These are phyloP conservation scores for Brachionus asplanchnoidis DNA, from an alignment of 1,140 invertebrate species.

Conservation along the genomic window DNA sequence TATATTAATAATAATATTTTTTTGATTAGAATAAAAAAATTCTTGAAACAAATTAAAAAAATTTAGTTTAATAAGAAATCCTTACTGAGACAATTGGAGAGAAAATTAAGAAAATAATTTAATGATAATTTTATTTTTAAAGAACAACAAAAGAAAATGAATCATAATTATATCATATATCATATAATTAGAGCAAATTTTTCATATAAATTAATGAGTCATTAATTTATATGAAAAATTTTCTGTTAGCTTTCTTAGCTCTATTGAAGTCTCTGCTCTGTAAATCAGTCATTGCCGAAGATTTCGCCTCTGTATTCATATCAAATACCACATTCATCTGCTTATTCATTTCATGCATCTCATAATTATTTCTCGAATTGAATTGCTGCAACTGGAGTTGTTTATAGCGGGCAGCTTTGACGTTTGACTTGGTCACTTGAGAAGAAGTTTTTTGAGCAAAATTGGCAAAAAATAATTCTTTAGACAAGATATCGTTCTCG, in stretches of 20 bases:
- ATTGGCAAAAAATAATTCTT: background rate
- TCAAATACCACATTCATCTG: background rate
- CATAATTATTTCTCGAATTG: background rate
- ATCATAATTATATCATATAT: too few relatives aligned
- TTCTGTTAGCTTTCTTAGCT: slow-evolving; percentile 4
- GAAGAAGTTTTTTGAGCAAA: slow-evolving; percentile 22
- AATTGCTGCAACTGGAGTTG: background rate
- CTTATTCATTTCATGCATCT: background rate
- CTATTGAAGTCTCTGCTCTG: background rate
- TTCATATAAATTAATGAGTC: background rate
- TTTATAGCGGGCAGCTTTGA: background rate
- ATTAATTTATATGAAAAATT: background rate
- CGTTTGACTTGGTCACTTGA: background rate
- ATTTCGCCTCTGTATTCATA: background rate
- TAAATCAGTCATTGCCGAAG: background rate
- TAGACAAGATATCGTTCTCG: background rate
- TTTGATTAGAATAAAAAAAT: too few relatives aligned
- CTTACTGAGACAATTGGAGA: too few relatives aligned
- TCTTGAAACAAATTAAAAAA: too few relatives aligned
- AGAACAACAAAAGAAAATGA: background rate
- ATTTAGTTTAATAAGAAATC: too few relatives aligned
- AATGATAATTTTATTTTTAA: too few relatives aligned
- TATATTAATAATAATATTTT: too few relatives aligned
- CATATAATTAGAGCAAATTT: too few relatives aligned
- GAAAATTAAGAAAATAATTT: too few relatives aligned